A percentile compares a stretch with the other conserved stretches of the same genome.
phyloP scores from a whole-genome alignment of 2,113 vertebrate genomes.

The Paedocypris sp. region DNA sequence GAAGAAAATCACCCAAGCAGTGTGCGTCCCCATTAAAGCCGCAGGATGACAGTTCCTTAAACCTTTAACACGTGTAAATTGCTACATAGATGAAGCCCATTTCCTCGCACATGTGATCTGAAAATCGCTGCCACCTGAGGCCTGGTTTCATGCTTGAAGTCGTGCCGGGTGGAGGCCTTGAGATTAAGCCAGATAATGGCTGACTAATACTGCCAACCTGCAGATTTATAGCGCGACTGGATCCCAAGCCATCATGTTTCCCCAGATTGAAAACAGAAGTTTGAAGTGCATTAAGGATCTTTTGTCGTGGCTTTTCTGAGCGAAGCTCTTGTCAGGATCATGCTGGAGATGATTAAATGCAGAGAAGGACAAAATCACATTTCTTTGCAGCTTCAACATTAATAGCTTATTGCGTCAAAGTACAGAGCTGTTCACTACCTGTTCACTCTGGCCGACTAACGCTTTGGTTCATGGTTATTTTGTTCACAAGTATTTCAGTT shows the following conservation, averaged over 20 bases:
- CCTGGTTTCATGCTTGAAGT: slow-evolving; percentile 42
- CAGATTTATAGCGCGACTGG: slow-evolving; percentile 31
- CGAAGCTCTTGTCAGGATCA: slow-evolving; percentile 12
- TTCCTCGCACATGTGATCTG: slow-evolving; percentile 62
- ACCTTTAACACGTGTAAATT: slow-evolving; percentile 61
- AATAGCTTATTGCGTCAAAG: too few species aligned
- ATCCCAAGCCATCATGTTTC: slow-evolving; percentile 27
- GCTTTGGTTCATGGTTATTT: too few species aligned
- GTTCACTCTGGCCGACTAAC: too few species aligned
- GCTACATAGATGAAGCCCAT: slow-evolving; percentile 55
- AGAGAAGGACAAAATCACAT: neutral
- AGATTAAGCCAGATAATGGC: slow-evolving; percentile 37
- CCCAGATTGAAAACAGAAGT: slow-evolving; percentile 34
- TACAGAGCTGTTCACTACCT: too few species aligned
- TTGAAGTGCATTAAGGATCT: slow-evolving; percentile 9
- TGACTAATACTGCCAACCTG: slow-evolving; percentile 27
- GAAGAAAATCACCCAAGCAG: slow-evolving; percentile 3
- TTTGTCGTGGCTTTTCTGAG: slow-evolving; percentile 5
- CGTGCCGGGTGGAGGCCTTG: slow-evolving; percentile 41
- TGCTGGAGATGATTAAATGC: slow-evolving; percentile 10
- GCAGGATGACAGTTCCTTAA: slow-evolving; percentile 52
- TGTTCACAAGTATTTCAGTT: too few species aligned
- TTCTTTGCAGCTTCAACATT: too few species aligned
- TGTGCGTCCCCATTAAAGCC: slow-evolving; percentile 57
- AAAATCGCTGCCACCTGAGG: slow-evolving; percentile 69